Evolutionary conservation across 2,888 invertebrate species (phyloP), one percentile per base, ranked within the genome.

Genomic region (Lacanobia wlatinum): DNA sequence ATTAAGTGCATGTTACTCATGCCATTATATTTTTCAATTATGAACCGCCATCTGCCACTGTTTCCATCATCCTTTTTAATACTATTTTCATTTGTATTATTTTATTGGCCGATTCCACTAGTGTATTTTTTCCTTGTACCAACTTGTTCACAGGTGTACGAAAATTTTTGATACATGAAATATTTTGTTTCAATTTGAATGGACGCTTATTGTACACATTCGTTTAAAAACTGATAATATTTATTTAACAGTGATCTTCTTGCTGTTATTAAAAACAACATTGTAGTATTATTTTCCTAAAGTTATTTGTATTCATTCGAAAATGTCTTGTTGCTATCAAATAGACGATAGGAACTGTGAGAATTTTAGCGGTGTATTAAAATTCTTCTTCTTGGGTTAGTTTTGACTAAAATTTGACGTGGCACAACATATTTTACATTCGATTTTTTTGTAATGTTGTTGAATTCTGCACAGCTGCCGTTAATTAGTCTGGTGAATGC

Each of bases 211-310:
- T 64, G 43, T 82, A 76, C 34, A 75, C 65, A 59, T 76, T 48
- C 28, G 40, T 62, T 75, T 59, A 48, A 40, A 59, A 52, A 74
- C n/a, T 81, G 23, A 81, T 76, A 75, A 80, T 75, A 81, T 82
- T 76, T 76, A 77, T 48, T 55, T n/a, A 34, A 82, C 43, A 48
- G 21, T 28, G 10, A 56, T 52, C 55, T 67, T 75, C 60, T 59
- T 38, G 23, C 12, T 66, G 59, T 59, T 73, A 52, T 63, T 60
- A 71, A 97, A 93, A 0, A 12, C n/a, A 48, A 73, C 52, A 34
- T 80, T 73, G 60, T 73, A 23, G 59, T 59, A 58, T 58, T 53
- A 59, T 53, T 60, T 55, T 60, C 53, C n/a, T 55, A 43, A 55
- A 40, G 73, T 48, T 73, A 12, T 80, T 59, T 80, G 21, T 48